Percentiles rank a stretch among this genome's conserved stretches.
Conservation (phyloP, 2,797 vertebrate genomes). For the Dicrostonyx torquatus region DNA sequence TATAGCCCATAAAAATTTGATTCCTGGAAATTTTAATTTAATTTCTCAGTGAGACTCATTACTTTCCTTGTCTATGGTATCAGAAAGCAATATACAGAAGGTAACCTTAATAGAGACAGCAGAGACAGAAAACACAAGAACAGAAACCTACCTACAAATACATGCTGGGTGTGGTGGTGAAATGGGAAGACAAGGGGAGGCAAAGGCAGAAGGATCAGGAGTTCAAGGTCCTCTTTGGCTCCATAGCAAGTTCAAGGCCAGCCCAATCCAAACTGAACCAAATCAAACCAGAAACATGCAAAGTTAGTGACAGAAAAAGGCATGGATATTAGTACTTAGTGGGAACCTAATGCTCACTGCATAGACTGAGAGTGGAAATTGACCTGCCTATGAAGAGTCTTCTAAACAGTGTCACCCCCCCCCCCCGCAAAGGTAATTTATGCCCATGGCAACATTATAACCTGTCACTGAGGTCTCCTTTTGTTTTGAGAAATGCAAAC, state of each 20-base stretch:
- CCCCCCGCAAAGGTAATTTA: not conserved
- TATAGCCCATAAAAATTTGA: constrained; percentile 30
- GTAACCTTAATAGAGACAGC: not conserved
- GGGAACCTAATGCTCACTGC: not conserved
- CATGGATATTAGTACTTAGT: not conserved
- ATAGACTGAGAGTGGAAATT: not conserved
- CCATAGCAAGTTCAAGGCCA: not conserved
- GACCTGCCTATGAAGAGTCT: not conserved
- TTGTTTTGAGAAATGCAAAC: not conserved
- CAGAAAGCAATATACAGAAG: constrained; percentile 4
- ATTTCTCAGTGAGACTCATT: not conserved
- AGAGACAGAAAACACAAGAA: not conserved
- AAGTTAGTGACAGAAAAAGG: not conserved
- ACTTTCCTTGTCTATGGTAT: not conserved
- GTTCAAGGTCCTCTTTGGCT: not conserved
- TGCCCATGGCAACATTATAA: not conserved
- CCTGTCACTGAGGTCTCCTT: not conserved
- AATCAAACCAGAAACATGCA: not conserved
- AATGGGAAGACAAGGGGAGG: not conserved
- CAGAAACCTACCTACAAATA: not conserved
- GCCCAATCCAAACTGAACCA: not conserved
- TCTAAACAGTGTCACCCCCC: not conserved
- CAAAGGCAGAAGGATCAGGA: not conserved
- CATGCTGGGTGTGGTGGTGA: not conserved
- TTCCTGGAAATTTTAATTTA: constrained; percentile 49